Evolutionary conservation across 2,888 invertebrate genomes (phyloP).

Genomic region (Meteorus cinctellus): DNA sequence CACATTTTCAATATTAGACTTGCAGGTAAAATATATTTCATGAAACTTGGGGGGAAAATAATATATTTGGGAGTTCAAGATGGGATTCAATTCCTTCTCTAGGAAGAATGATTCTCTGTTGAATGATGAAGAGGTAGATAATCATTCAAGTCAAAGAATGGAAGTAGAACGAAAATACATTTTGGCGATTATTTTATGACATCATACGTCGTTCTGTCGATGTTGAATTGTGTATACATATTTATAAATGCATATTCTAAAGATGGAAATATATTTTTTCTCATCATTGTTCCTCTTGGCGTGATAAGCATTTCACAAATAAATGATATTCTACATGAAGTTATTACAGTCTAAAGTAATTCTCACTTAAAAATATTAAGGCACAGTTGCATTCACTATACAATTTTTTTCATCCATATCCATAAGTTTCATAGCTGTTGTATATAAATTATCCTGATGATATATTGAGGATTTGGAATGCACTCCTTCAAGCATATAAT

Average conservation of each 20-base stretch:
- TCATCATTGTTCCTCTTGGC: constrained; percentile 34
- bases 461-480: neutral
- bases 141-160: neutral
- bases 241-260: neutral
- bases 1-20: neutral
- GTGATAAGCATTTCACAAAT: constrained; percentile 32
- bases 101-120: neutral
- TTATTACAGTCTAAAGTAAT: constrained; percentile 47
- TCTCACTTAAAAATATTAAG: constrained; percentile 56
- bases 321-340: constrained; percentile 32
- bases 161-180: neutral
- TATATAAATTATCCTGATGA: neutral
- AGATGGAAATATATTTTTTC: constrained; percentile 30
- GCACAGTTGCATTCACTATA: constrained; percentile 56
- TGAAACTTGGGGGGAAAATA: neutral
- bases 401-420: constrained; percentile 35
- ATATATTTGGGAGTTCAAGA: neutral
- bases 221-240: neutral
- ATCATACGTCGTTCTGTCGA: neutral
- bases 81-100: neutral
- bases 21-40: neutral
- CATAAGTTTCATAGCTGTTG: neutral
- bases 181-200: neutral
- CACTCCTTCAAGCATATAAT: neutral
- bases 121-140: neutral